Evolutionary conservation across 2,797 vertebrate genomes (phyloP), one percentile per base, ranked within the genome.

Genomic region (Sciaenops ocellatus): DNA sequence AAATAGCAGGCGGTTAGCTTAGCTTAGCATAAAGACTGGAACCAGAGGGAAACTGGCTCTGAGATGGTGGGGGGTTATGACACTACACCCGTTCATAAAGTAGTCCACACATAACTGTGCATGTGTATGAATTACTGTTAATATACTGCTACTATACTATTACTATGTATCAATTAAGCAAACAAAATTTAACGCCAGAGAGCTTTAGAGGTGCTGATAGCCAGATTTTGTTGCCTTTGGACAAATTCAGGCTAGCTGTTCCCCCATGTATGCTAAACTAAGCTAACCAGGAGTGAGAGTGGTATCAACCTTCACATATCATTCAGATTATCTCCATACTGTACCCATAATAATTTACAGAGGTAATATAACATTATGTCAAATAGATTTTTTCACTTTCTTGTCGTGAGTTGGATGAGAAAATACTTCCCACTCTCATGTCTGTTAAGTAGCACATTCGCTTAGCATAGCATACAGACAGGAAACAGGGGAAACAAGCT

Each of bases 191-290:
- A 26, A 30, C 3, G 0, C 28, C 7, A 38, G 44, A 26, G n/a
- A 20, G n/a, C 4, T 30, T 54, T 42, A 28, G 34, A 38, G 24
- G 6, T 18, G 8, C 22, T 47, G 51, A 46, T 15, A 18, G 15
- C 20, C 20, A 17, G 20, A 44, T 26, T 63, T 56, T n/a, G 16
- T 24, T n/a, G 12, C n/a, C 2, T 30, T 51, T 11, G 7, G 15
- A 52, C 3, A n/a, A 13, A 56, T 18, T 7, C 15, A 63, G 6
- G n/a, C n/a, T 28, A 52, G 3, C 26, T 17, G 30, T 55, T 59
- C 18, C 26, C 41, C 2, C 3, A 5, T 22, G 9, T 62, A 59
- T 57, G 66, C 73, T 78, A 55, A 78, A 57, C 56, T 75, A 72
- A 76, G 51, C 51, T 54, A 54, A 54, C n/a, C 55, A 54, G 50